Evolutionary conservation across 2,888 invertebrate genomes (phyloP), one percentile per base, ranked within the genome.

Genomic region (Pocota personata): DNA sequence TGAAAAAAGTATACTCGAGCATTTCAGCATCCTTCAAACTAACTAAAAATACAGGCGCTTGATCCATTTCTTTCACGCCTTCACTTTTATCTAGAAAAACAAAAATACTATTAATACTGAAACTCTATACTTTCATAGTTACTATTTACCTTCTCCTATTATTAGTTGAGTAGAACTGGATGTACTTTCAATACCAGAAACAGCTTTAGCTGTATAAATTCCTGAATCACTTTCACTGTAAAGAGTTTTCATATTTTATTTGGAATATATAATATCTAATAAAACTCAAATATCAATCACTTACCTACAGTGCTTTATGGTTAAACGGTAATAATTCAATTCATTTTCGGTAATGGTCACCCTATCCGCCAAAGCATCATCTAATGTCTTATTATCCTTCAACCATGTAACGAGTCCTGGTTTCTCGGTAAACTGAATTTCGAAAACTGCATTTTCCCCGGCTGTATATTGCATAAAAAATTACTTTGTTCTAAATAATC

Each of bases 1-100:
- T 94, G 73, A 98, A 94, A 90, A 96, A 97, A 0, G 98, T 97
- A 89, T 96, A 96, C 91, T 97, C 95, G 89, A 97, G 92, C 30
- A 98, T 95, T 91, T 98, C 97, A 0, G 98, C 97, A 90, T 98
- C 97, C 90, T 96, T 97, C 82, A 98, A 93, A 21, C 96, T 95
- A 52, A 98, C 96, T 69, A 97, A 90, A 93, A 98, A 98, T 88
- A 96, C 95, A 0, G 98, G 98, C 0, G 95, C 94, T 88, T 97
- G 96, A 30, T 96, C 95, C 76, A 95, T 94, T 90, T 97, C 96
- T 8, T 89, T 90, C 95, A 97, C 21, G 95, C 93, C 71, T 95
- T 95, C 90, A 95, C 97, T 97, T 88, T 88, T 89, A 67, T 88
- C 89, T 91, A 46, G 37, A 43, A 32, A 58, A 16, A 35, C 19